Base-by-base conservation (phyloP, 1,140 invertebrate genomes). In the Achroia grisella region DNA sequence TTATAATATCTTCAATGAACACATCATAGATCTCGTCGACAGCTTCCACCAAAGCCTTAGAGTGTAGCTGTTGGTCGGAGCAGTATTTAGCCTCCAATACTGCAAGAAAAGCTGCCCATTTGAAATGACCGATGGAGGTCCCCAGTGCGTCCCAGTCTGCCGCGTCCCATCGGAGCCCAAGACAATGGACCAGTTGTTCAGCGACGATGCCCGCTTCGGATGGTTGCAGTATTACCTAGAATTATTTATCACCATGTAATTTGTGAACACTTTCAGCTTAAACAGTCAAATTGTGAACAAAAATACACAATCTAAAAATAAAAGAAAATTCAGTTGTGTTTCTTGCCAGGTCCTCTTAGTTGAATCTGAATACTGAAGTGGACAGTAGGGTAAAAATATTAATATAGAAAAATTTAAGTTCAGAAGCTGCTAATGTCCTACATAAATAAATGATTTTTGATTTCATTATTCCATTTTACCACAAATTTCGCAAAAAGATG, bases 1-100 rank as follows among this genome's bases (percentile, higher is more conserved):
- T 94, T n/a, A 95, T 89, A 29, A 94, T 91, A 84, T 94, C 93
- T 44, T 92, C 89, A 32, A 95, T 89, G 44, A 93, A 93, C n/a
- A 89, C 92, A 55, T 93, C 90, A 63, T 92, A 91, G 10, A 95
- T 86, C 58, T 93, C 92, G 36, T 92, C 88, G 1, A 94, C 89
- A 1, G 92, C 92, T 84, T 93, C 92, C 0, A 88, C 80, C 4
- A 95, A 63, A 0, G 91, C 92, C 30, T 89, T 87, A 9, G 76
- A 66, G 62, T 92, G 90, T 30, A 89, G 63, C 15, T 85, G 87
- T 30, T 88, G 85, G 28, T 87, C 87, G 43, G 88, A 87, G 28
- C 89, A 86, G 63, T 91, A 93, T 54, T 90, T 89, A 10, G 89
- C 89, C 66, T 94, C 92, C n/a, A 93, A 66, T 11, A 93, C 88